Percentiles rank a stretch among this genome's conserved stretches.
Conservation (phyloP, 2,888 invertebrate species). For the Cosmia trapezina region DNA sequence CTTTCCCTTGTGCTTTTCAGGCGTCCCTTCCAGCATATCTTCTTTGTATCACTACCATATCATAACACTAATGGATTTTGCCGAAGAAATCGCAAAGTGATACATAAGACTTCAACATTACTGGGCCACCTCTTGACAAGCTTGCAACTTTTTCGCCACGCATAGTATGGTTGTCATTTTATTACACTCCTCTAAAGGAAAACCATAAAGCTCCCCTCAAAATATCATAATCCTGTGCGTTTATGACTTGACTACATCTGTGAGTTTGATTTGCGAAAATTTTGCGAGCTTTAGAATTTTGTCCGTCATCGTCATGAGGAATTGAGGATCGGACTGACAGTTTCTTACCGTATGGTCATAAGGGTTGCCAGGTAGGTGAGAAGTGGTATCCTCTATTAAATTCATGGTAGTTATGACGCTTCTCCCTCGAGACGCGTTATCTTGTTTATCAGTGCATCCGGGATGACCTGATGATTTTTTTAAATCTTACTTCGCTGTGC, state of each 20-base stretch:
- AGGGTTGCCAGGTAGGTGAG: no score
- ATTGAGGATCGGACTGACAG: not conserved
- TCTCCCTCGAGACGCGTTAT: no score
- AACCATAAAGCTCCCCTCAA: conserved; percentile 72
- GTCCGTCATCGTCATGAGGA: not conserved
- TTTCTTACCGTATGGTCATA: not conserved
- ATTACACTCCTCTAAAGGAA: conserved; percentile 72
- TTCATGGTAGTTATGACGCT: no score
- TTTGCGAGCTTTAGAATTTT: not conserved
- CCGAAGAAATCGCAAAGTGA: conserved; percentile 75
- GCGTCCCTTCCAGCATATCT: conserved; percentile 58
- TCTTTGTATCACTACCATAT: conserved; percentile 58
- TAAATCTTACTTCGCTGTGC: no score
- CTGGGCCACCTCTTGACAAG: conserved; percentile 67
- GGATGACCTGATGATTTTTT: not conserved
- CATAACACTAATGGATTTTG: conserved; percentile 83
- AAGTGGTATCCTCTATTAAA: no score
- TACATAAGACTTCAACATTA: conserved; percentile 72
- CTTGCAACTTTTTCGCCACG: conserved; percentile 72
- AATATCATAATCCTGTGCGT: conserved; percentile 67
- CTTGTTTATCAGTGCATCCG: no score
- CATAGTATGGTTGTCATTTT: conserved; percentile 69
- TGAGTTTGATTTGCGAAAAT: conserved; percentile 20
- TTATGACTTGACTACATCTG: conserved; percentile 65
- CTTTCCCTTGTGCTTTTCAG: not conserved